These are phyloP conservation scores for Bovichtus variegatus DNA, from an alignment of 2,797 vertebrate species.

Conservation along the genomic window DNA sequence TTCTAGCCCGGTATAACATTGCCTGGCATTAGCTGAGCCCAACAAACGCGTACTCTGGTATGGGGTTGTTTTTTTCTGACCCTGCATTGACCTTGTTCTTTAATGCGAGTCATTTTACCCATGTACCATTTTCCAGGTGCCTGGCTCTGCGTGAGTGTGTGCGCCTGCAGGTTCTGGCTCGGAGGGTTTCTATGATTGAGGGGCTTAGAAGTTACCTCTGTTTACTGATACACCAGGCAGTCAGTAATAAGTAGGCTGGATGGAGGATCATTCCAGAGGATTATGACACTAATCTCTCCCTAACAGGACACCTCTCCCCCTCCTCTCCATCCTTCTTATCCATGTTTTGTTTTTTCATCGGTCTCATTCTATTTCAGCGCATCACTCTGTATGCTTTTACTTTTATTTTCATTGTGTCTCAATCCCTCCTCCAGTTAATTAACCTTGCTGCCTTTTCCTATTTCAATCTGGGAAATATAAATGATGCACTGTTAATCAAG, in stretches of 20 bases:
- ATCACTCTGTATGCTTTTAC: not conserved
- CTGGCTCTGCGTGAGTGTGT: not conserved
- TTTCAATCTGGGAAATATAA: conserved; percentile 1
- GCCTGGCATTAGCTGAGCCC: conserved; percentile 5
- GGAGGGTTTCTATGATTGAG: conserved; percentile 28
- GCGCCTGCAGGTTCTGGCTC: conserved; percentile 25
- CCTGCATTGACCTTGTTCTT: conserved; percentile 25
- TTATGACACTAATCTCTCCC: conserved; percentile 72
- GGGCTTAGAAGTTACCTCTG: conserved; percentile 21
- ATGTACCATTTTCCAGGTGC: conserved; percentile 21
- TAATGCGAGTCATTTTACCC: conserved; percentile 27
- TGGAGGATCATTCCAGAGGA: conserved; percentile 63
- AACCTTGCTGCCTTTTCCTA: not conserved
- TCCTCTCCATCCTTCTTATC: conserved; percentile 33
- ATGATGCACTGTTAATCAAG: conserved; percentile 1
- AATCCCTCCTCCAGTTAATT: no score
- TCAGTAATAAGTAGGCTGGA: conserved; percentile 60
- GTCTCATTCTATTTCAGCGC: conserved; percentile 16
- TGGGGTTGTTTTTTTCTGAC: conserved; percentile 8
- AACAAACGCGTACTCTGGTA: not conserved
- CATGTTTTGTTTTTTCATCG: not conserved
- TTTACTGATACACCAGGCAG: conserved; percentile 48
- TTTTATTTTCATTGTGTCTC: conserved; percentile 5
- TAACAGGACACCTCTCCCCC: conserved; percentile 58
- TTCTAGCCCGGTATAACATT: conserved; percentile 2